Base-by-base conservation (phyloP, 2,113 vertebrate species). In the Pelecanus crispus region DNA sequence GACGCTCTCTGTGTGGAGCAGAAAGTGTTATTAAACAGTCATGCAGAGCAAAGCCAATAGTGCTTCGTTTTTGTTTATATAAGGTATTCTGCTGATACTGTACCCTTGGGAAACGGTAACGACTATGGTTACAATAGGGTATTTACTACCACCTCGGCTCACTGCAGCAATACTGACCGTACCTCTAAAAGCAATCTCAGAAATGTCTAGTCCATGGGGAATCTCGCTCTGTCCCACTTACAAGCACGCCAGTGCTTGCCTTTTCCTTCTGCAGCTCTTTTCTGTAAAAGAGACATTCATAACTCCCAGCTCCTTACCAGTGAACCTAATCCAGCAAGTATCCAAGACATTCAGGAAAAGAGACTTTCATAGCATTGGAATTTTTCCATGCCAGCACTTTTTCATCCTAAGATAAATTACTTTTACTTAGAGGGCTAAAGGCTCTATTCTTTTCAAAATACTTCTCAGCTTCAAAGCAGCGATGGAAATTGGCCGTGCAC, bases 321-420 rank as follows among this genome's bases (percentile, higher is more conserved):
- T 87, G 89, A 97, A 93, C 88, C 94, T 93, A 92, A 94, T 92
- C 88, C 93, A 90, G 87, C 77, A 86, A 96, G 79, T 90, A 93
- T 90, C 70, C 88, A 90, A 95, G 97, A 96, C 92, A 67, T 79
- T 95, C 92, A 78, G 92, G 97, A 87, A 73, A 88, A 89, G 96
- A 96, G 90, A 97, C 85, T 95, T 92, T 85, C 93, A 96, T 89
- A 94, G 85, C 90, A 44, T 52, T 73, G 86, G 95, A 97, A 97
- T 96, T 95, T 97, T 98, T 96, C 95, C 97, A 97, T 70, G 55
- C 97, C 88, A 90, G 93, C 71, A 89, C 79, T 95, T 97, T 96
- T 97, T 97, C 92, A 97, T 92, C 91, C 88, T 85, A 81, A 97
- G 92, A 97, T 97, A 96, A 97, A 97, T 96, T 91, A 77, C 85